Percentiles rank a stretch among this genome's conserved stretches.
Conservation (phyloP, 2,888 invertebrate genomes). For the Enchytraeus crypticus region DNA sequence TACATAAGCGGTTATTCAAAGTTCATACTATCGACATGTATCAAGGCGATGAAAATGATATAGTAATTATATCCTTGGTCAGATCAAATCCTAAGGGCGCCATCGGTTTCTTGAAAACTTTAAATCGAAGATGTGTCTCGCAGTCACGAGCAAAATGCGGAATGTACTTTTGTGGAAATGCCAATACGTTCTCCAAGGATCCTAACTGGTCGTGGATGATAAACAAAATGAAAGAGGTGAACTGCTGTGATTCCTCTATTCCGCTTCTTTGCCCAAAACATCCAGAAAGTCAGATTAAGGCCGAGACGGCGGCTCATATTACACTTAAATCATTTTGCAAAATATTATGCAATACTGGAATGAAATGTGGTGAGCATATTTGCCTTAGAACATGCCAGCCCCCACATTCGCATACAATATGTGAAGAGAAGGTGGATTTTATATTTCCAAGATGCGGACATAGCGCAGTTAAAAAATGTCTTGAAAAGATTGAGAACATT, state of each 20-base stretch:
- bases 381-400: constrained; percentile 14
- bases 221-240: neutral
- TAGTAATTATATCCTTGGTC: constrained; percentile 34
- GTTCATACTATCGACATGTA: constrained; percentile 31
- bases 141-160: constrained; percentile 25
- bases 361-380: constrained; percentile 11
- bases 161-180: constrained; percentile 21
- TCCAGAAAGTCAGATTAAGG: neutral
- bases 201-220: constrained; percentile 7
- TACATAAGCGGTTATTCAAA: neutral
- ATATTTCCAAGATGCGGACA: no score
- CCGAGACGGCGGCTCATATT: constrained; percentile 6
- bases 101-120: constrained; percentile 39
- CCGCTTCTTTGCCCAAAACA: constrained; percentile 14
- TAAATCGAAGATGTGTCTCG: constrained; percentile 43
- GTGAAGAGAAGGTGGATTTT: no score
- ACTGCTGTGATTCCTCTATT: neutral
- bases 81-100: constrained; percentile 31
- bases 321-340: constrained; percentile 13
- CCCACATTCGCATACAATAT: constrained; percentile 2
- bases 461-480: no score
- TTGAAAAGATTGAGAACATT: no score
- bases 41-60: constrained; percentile 37
- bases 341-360: neutral
- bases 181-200: constrained; percentile 1